A percentile compares a stretch with the other conserved stretches of the same genome.
Evolutionary conservation across 2,888 invertebrate genomes (phyloP).

Genomic region (Brenthis hecate): DNA sequence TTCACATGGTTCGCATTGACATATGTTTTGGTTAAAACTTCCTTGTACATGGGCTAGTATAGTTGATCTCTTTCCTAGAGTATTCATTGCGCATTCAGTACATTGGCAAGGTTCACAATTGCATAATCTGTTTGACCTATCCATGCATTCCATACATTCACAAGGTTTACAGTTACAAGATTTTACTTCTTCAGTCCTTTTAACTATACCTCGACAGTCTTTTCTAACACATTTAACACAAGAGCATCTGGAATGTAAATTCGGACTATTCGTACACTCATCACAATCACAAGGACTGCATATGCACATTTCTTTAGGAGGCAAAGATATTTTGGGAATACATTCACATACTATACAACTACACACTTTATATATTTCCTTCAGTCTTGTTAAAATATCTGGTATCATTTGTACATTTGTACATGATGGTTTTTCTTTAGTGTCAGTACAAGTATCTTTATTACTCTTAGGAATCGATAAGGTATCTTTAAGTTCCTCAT

Average conservation of each 20-base stretch:
- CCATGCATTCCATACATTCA: constrained; percentile 46
- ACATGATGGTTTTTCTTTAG: background rate
- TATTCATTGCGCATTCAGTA: constrained; percentile 46
- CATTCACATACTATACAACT: constrained; percentile 72
- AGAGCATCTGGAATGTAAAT: constrained; percentile 40
- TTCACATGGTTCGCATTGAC: constrained; percentile 59
- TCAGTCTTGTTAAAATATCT: constrained; percentile 59
- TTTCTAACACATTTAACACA: constrained; percentile 45
- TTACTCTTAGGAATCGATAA: constrained; percentile 21
- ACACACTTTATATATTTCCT: constrained; percentile 64
- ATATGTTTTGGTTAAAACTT: constrained; percentile 43
- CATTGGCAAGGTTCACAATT: constrained; percentile 55
- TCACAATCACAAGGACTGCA: constrained; percentile 55
- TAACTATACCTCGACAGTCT: constrained; percentile 43
- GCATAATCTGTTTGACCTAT: constrained; percentile 44
- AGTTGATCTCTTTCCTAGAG: constrained; percentile 35
- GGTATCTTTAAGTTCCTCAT: constrained; percentile 47
- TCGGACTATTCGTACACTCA: constrained; percentile 44
- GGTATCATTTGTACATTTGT: constrained; percentile 39
- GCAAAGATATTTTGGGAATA: constrained; percentile 35
- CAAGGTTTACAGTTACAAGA: constrained; percentile 52
- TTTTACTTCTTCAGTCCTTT: constrained; percentile 26
- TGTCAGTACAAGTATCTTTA: background rate
- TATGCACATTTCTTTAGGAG: constrained; percentile 44
- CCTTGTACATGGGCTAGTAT: constrained; percentile 51